Conservation (phyloP, 1,140 invertebrate species). For the Liolophura sinensis region DNA sequence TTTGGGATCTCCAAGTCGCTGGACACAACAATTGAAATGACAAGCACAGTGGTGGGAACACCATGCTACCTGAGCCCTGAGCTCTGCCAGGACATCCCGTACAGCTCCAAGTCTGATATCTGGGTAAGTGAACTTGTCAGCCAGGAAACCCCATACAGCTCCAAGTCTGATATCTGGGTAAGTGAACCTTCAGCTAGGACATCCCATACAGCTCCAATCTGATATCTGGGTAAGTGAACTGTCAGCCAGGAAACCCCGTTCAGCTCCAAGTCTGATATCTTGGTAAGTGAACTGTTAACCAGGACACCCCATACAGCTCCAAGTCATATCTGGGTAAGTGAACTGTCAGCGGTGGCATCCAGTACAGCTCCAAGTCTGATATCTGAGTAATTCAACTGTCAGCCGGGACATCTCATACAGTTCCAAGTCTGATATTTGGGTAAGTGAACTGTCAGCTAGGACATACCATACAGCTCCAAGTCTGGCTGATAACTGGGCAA, state of each 20-base stretch:
- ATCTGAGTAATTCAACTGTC: conserved; percentile 23
- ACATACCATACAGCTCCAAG: conserved; percentile 56
- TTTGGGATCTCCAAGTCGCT: conserved; percentile 57
- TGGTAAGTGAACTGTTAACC: too few relatives aligned
- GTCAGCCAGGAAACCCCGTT: conserved; percentile 31
- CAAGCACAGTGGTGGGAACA: conserved; percentile 55
- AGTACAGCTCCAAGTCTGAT: conserved; percentile 3
- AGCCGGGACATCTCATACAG: conserved; percentile 56
- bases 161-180: conserved; percentile 10
- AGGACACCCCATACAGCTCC: conserved; percentile 27
- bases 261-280: conserved; percentile 29
- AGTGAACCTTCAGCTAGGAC: too few relatives aligned
- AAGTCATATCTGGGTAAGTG: conserved; percentile 33
- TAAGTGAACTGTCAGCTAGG: conserved; percentile 52
- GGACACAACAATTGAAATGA: conserved; percentile 51
- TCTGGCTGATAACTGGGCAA: conserved; percentile 56
- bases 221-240: conserved; percentile 20
- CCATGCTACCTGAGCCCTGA: conserved; percentile 55
- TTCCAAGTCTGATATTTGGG: conserved; percentile 56
- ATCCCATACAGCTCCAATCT: too few relatives aligned
- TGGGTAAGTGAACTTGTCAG: conserved; percentile 41
- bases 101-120: conserved; percentile 56
- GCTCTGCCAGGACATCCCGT: conserved; percentile 55
- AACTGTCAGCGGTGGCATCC: too few relatives aligned
- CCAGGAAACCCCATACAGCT: conserved; percentile 2